These are phyloP conservation scores for Corythornis vintsioides DNA, from an alignment of 2,113 vertebrate genomes.

Conservation along the genomic window DNA sequence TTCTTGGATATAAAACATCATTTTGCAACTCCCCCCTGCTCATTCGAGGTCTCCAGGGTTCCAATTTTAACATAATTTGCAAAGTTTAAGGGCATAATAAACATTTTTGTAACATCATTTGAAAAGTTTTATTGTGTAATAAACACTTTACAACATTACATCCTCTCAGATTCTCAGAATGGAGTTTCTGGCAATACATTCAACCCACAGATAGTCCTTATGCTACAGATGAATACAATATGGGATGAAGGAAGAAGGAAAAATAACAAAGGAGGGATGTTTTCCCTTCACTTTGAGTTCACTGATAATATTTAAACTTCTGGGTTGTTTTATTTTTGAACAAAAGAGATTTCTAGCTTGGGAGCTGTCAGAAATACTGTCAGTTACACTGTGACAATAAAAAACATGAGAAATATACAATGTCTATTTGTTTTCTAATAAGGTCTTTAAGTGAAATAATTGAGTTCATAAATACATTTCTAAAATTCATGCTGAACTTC, in stretches of 20 bases:
- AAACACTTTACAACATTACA: not conserved
- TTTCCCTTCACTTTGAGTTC: not conserved
- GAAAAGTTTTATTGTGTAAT: not conserved
- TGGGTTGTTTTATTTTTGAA: not conserved
- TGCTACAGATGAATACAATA: not conserved
- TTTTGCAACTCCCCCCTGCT: not conserved
- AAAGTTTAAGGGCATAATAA: not conserved
- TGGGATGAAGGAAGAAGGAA: not conserved
- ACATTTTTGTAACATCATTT: not conserved
- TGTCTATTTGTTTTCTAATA: not conserved
- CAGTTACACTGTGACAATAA: not conserved
- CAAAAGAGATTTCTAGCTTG: not conserved
- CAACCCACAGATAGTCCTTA: not conserved
- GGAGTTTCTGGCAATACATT: not conserved
- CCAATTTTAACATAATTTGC: not conserved
- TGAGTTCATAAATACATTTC: not conserved
- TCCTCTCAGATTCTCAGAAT: not conserved
- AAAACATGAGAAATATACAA: not conserved
- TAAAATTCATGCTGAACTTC: not conserved
- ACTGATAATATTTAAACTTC: not conserved
- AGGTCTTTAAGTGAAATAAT: not conserved
- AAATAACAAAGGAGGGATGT: fast-evolving
- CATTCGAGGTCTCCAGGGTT: not conserved
- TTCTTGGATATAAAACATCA: not conserved
- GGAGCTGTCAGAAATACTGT: not conserved